A percentile compares a stretch with the other conserved stretches of the same genome.
These are phyloP conservation scores for Cephus pulcher DNA, from an alignment of 2,888 invertebrate genomes.

Conservation along the genomic window DNA sequence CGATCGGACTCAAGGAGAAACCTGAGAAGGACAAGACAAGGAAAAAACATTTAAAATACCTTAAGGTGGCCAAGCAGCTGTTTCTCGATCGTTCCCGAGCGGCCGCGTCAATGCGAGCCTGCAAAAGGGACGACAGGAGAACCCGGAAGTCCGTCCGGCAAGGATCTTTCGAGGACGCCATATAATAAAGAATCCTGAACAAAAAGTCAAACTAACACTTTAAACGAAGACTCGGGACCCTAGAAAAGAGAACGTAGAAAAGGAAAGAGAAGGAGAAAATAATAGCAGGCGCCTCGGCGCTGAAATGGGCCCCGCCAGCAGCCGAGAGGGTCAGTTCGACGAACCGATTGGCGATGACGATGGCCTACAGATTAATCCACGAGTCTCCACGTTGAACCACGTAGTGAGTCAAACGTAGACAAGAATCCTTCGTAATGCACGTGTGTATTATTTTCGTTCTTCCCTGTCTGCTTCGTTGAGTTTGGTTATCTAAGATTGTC, in stretches of 20 bases:
- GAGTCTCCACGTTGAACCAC: slow-evolving; percentile 39
- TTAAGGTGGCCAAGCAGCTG: not conserved
- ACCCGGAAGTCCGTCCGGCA: not conserved
- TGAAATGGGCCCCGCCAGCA: slow-evolving; percentile 61
- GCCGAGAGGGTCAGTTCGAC: slow-evolving; percentile 58
- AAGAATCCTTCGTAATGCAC: not conserved
- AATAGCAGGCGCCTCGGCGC: slow-evolving; percentile 32
- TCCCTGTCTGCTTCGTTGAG: not conserved
- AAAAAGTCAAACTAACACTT: not conserved
- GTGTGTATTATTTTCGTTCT: not conserved
- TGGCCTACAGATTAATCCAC: slow-evolving; percentile 59
- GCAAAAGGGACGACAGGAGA: not conserved
- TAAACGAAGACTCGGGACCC: not conserved
- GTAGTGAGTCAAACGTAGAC: slow-evolving; percentile 43
- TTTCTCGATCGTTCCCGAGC: not conserved
- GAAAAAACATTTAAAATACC: not conserved
- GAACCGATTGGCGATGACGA: slow-evolving; percentile 61
- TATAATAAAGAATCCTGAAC: not conserved
- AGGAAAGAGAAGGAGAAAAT: slow-evolving; percentile 1
- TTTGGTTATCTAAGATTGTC: not conserved
- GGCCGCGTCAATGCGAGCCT: not conserved
- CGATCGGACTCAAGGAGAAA: not conserved
- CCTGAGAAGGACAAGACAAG: not conserved
- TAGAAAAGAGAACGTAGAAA: not conserved
- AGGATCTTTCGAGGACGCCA: not conserved